These are phyloP conservation scores for Gymnoscopelus microlampas DNA, from an alignment of 2,797 vertebrate genomes.

Conservation along the genomic window DNA sequence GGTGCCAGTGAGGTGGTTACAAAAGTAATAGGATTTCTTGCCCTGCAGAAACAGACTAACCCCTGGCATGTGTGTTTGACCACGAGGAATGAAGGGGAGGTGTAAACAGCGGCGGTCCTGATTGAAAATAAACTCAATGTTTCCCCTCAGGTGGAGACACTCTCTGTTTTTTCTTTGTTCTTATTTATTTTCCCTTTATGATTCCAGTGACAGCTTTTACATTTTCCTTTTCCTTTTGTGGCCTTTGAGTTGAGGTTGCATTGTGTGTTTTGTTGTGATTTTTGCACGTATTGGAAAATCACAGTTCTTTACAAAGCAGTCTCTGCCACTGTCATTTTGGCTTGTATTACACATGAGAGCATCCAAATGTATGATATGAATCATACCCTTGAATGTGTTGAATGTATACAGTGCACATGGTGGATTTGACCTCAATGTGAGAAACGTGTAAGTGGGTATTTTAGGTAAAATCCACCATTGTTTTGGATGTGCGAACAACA, in stretches of 20 bases:
- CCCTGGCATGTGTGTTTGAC: conserved; percentile 59
- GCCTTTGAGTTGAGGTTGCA: too few species aligned
- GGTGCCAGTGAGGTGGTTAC: conserved; percentile 74
- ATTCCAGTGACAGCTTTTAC: not conserved
- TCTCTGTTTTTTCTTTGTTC: conserved; percentile 32
- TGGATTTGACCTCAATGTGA: too few species aligned
- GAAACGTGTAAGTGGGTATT: too few species aligned
- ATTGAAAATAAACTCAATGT: conserved; percentile 73
- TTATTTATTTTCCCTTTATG: conserved; percentile 14
- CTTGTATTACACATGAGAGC: not conserved
- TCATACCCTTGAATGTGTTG: not conserved
- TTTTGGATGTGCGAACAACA: too few species aligned
- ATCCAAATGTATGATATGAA: not conserved
- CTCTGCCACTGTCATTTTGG: not conserved
- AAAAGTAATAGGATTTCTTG: conserved; percentile 81
- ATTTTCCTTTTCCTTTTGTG: conserved; percentile 14
- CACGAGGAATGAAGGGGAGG: conserved; percentile 62
- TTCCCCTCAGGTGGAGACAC: conserved; percentile 59
- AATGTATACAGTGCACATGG: not conserved
- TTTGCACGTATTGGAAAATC: not conserved
- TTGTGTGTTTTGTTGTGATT: too few species aligned
- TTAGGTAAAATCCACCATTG: too few species aligned
- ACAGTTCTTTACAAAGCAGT: not conserved
- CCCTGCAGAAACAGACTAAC: conserved; percentile 68
- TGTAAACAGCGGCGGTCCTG: conserved; percentile 50